Evolutionary conservation across 37 sponge, comb jelly and placozoan species (phyloP).

Genomic region (Dysidea cf. avara): DNA sequence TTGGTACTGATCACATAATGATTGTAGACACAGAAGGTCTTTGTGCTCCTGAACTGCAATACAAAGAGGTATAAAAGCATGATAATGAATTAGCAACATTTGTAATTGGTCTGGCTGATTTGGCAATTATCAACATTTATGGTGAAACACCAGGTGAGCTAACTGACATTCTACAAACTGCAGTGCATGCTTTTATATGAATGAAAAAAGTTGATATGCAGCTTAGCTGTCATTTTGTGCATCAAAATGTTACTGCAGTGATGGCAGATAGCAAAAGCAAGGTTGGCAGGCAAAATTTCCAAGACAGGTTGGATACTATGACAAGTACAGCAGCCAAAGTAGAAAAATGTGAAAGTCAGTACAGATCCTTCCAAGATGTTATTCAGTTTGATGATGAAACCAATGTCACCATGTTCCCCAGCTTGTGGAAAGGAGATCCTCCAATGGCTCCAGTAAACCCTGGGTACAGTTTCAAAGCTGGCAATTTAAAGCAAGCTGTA

Average conservation of each 20-base stretch:
- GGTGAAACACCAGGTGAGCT: constrained; percentile 37
- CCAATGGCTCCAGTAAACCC: constrained; percentile 41
- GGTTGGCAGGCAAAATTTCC: constrained; percentile 12
- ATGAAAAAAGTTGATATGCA: constrained; percentile 24
- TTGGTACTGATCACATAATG: constrained; percentile 16
- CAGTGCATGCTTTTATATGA: constrained; percentile 44
- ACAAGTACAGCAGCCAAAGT: constrained; percentile 30
- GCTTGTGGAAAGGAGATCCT: constrained; percentile 41
- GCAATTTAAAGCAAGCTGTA: neutral
- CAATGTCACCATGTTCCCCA: constrained; percentile 37
- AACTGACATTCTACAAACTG: constrained; percentile 30
- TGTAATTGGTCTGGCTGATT: constrained; percentile 40
- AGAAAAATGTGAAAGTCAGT: constrained; percentile 11
- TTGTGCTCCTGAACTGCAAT: constrained; percentile 39
- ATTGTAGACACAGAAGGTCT: constrained; percentile 47
- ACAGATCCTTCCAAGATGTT: constrained; percentile 21
- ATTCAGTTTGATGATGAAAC: constrained; percentile 39
- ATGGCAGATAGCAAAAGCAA: constrained; percentile 3
- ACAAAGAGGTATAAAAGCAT: constrained; percentile 3
- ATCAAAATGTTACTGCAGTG: constrained; percentile 36
- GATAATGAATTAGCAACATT: constrained; percentile 41
- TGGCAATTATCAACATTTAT: constrained; percentile 42
- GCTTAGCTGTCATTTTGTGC: constrained; percentile 43
- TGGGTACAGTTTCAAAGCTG: constrained; percentile 32
- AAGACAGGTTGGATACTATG: constrained; percentile 21